Conservation (phyloP, 2,888 invertebrate genomes). For the Macrosoma leucophasiata region DNA sequence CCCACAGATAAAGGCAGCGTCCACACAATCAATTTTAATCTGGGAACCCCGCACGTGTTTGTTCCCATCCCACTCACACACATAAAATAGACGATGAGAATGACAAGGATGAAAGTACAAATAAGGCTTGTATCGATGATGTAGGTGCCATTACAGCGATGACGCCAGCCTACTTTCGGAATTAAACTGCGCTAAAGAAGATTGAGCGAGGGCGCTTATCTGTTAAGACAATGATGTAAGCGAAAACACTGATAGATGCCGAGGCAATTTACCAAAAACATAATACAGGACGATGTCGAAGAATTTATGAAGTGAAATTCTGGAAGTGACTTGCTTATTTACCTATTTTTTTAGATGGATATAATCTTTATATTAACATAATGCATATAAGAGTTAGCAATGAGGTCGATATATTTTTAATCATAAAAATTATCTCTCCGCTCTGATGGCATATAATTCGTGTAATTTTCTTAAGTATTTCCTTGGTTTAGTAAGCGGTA, state of each 20-base stretch:
- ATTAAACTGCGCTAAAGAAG: slow-evolving; percentile 69
- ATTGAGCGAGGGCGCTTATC: slow-evolving; percentile 65
- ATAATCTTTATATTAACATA: too few relatives aligned
- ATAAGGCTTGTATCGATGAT: slow-evolving; percentile 48
- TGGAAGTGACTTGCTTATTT: too few relatives aligned
- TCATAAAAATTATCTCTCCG: too few relatives aligned
- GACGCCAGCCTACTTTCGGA: slow-evolving; percentile 67
- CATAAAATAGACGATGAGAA: slow-evolving; percentile 2
- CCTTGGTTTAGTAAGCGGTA: too few relatives aligned
- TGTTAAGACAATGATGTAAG: slow-evolving; percentile 68
- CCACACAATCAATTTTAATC: slow-evolving; percentile 73
- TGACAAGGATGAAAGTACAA: slow-evolving; percentile 37
- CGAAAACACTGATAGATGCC: slow-evolving; percentile 64
- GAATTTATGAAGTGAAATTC: too few relatives aligned
- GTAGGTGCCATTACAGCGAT: slow-evolving; percentile 55
- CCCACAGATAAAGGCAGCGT: slow-evolving; percentile 61
- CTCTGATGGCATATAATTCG: too few relatives aligned
- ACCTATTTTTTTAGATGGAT: too few relatives aligned
- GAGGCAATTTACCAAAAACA: too few relatives aligned
- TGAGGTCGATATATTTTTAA: too few relatives aligned
- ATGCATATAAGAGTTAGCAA: too few relatives aligned
- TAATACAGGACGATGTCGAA: too few relatives aligned
- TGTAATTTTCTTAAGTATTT: too few relatives aligned
- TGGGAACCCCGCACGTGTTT: slow-evolving; percentile 51
- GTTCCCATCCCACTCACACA: slow-evolving; percentile 33